phyloP scores from a whole-genome alignment of 2,797 vertebrate species.

The Sternotherus odoratus region DNA sequence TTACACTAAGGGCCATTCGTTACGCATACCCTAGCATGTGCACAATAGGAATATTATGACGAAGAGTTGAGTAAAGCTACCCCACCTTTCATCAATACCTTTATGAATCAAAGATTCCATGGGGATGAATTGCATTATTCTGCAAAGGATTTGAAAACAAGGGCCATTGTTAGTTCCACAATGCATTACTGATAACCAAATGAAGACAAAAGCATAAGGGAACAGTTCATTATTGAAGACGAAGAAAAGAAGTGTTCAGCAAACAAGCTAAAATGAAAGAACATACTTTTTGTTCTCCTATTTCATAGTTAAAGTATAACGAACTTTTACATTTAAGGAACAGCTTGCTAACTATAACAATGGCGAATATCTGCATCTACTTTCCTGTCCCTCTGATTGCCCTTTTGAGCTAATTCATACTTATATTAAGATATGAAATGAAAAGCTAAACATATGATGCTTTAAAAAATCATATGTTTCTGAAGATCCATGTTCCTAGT shows the following conservation, averaged over 20 bases:
- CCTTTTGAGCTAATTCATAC: slow-evolving; percentile 35
- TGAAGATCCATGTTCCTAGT: not conserved
- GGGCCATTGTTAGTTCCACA: slow-evolving; percentile 54
- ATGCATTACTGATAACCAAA: slow-evolving; percentile 60
- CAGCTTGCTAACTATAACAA: slow-evolving; percentile 34
- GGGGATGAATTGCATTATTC: slow-evolving; percentile 69
- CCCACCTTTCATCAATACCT: slow-evolving; percentile 69
- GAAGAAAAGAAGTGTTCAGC: slow-evolving; percentile 63
- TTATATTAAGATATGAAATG: slow-evolving; percentile 22
- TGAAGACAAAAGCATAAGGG: slow-evolving; percentile 34
- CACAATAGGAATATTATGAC: slow-evolving; percentile 75
- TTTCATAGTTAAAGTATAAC: slow-evolving; percentile 59
- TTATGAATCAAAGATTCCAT: slow-evolving; percentile 54
- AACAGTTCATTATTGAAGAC: slow-evolving; percentile 38
- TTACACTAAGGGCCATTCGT: slow-evolving; percentile 68
- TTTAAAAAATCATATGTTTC: slow-evolving; percentile 8
- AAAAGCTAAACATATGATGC: not conserved
- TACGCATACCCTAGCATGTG: slow-evolving; percentile 43
- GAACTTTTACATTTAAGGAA: slow-evolving; percentile 48
- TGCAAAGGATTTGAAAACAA: slow-evolving; percentile 51
- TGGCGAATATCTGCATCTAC: slow-evolving; percentile 38
- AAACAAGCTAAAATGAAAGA: slow-evolving; percentile 45
- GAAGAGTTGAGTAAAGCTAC: slow-evolving; percentile 71
- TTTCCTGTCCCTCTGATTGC: not conserved
- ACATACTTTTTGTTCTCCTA: slow-evolving; percentile 44